These are phyloP conservation scores for Urechis unicinctus DNA, from an alignment of 2,888 invertebrate species.

Conservation along the genomic window DNA sequence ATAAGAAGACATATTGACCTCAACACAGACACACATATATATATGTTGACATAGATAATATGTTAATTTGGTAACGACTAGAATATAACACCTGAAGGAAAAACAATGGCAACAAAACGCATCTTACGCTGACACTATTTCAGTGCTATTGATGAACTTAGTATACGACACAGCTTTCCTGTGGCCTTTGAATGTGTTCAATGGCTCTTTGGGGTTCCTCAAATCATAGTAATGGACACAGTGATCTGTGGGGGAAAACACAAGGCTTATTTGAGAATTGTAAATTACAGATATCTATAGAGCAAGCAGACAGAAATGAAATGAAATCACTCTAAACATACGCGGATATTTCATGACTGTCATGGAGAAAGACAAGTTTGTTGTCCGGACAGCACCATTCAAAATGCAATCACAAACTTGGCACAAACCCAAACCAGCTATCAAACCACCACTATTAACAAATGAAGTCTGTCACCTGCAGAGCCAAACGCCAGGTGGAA, in stretches of 20 bases:
- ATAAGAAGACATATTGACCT: too few relatives aligned
- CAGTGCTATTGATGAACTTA: conserved; percentile 76
- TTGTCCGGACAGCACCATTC: too few relatives aligned
- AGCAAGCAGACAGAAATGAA: neutral
- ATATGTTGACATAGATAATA: too few relatives aligned
- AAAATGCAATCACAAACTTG: too few relatives aligned
- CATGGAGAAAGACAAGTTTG: too few relatives aligned
- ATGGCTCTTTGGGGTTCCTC: conserved; percentile 71
- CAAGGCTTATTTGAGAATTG: neutral
- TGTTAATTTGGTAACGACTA: too few relatives aligned
- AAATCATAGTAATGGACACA: conserved; percentile 94
- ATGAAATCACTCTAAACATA: neutral
- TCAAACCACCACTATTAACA: too few relatives aligned
- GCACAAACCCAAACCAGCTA: too few relatives aligned
- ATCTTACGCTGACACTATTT: conserved; percentile 73
- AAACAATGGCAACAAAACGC: neutral
- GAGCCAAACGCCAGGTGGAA: conserved; percentile 89
- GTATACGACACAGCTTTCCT: conserved; percentile 91
- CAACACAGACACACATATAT: too few relatives aligned
- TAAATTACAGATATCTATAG: neutral
- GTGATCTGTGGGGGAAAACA: conserved; percentile 61
- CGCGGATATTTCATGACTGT: neutral
- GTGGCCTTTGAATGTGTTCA: conserved; percentile 80
- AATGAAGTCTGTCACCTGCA: too few relatives aligned
- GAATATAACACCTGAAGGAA: neutral